These are phyloP conservation scores for Hypsopygia costalis DNA, from an alignment of 2,888 invertebrate genomes.

Conservation along the genomic window DNA sequence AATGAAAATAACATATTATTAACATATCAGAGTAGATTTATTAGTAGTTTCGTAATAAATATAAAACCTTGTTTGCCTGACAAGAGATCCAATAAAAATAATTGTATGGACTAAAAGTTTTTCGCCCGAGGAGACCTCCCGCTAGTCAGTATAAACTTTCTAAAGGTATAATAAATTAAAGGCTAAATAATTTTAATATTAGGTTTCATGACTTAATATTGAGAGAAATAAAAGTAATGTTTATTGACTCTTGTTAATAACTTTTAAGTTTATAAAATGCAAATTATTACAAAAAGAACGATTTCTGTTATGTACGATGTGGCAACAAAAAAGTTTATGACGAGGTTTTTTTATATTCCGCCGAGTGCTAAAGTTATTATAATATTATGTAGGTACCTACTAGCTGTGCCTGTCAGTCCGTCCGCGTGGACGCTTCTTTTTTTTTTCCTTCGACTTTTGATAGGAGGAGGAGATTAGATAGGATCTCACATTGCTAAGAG, in stretches of 20 bases:
- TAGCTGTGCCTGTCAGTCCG: no score
- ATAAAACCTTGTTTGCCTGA: constrained; percentile 7
- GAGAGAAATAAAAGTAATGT: constrained; percentile 9
- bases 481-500: no score
- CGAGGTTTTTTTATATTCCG: no score
- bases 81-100: constrained; percentile 11
- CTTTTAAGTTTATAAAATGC: no score
- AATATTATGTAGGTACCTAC: no score
- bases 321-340: no score
- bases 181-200: constrained; percentile 2
- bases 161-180: constrained; percentile 16
- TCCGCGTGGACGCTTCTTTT: no score
- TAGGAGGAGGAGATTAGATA: no score
- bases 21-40: constrained; percentile 52
- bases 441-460: no score
- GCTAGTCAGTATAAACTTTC: constrained; percentile 21
- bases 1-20: constrained; percentile 31
- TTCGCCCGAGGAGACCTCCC: constrained; percentile 35
- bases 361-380: no score
- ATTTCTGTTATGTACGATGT: no score
- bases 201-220: background rate
- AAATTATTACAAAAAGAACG: no score
- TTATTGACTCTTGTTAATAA: background rate
- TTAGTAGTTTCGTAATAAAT: constrained; percentile 37
- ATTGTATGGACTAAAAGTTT: constrained; percentile 15